A percentile compares a stretch with the other conserved stretches of the same genome.
Evolutionary conservation across 2,797 vertebrate species (phyloP).

Genomic region (Sebastes nivosus): DNA sequence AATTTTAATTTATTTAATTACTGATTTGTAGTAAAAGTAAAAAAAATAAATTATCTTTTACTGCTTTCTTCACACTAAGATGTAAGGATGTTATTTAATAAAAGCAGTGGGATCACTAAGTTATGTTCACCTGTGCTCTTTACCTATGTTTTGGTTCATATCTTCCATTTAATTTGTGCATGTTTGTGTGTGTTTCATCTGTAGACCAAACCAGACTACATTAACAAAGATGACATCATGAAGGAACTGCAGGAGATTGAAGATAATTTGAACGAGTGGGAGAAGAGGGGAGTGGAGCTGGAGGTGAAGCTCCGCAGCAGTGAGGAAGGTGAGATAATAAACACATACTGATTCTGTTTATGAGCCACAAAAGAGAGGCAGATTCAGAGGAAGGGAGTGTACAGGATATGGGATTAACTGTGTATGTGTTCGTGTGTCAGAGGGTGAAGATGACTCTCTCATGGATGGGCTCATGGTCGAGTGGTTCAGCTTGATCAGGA

Average conservation of each 20-base stretch:
- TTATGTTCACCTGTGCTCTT: not conserved
- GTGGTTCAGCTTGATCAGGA: conserved; percentile 95
- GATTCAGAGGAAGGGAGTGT: not conserved
- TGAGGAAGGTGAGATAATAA: conserved; percentile 84
- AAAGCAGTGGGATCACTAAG: not conserved
- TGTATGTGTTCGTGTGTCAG: conserved; percentile 75
- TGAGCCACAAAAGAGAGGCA: not conserved
- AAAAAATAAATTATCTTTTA: not conserved
- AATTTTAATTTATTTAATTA: not conserved
- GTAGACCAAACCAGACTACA: conserved; percentile 83
- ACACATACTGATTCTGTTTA: not conserved
- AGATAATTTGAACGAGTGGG: conserved; percentile 85
- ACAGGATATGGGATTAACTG: conserved; percentile 22
- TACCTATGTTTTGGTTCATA: not conserved
- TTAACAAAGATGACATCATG: conserved; percentile 86
- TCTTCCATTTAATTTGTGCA: not conserved
- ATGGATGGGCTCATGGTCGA: conserved; percentile 90
- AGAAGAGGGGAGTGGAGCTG: conserved; percentile 88
- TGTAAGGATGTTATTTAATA: not conserved
- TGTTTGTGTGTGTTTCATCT: not conserved
- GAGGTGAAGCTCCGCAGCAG: conserved; percentile 87
- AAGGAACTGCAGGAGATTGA: conserved; percentile 86
- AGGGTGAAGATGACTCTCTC: conserved; percentile 86
- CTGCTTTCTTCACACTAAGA: not conserved
- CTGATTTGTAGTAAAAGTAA: not conserved